Base-by-base conservation (phyloP, 1,140 invertebrate genomes). In the Cataglyphis hispanica region DNA sequence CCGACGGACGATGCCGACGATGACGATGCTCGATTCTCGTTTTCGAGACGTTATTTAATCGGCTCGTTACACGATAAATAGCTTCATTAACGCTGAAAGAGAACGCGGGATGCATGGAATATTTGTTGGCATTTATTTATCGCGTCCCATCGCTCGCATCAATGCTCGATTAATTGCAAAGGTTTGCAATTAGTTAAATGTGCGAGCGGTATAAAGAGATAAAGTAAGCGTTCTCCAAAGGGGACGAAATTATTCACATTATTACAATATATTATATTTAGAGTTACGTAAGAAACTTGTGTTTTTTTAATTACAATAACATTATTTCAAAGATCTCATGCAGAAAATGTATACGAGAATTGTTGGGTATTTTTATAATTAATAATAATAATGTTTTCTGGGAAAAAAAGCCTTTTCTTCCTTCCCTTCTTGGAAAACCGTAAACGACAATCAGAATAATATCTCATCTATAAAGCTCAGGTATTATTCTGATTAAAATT, bases 111-210 rank as follows among this genome's bases (percentile, higher is more conserved):
- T 40, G 53, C 37, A n/a, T 40, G 64, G 31, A 56, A 69, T 46
- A 50, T 80, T 80, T 69, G 77, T 80, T 64, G 64, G 64, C 34
- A 34, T 34, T 50, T 50, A 50, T 80, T 80, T 69, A 56, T 80
- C 77, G 34, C 77, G 34, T 6, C 10, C 34, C 22, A 50, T 19
- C 46, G 34, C 40, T 69, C 31, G 43, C 31, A 43, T 67, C 34
- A 37, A 40, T 31, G 63, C 50, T 56, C 63, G 63, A 80, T 27
- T 25, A 80, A 69, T 80, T 56, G 63, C 77, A 50, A 69, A 34
- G 34, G 43, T 69, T 76, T 64, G 75, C 77, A 69, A 69, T 69
- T 69, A 56, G 46, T 25, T 22, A 69, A 69, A 80, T 40, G 31
- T 13, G 43, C 43, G 37, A 69, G 11, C 19, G 13, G 34, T 16